phyloP scores from a whole-genome alignment of 2,113 vertebrate species.

The Halichoerus grypus region DNA sequence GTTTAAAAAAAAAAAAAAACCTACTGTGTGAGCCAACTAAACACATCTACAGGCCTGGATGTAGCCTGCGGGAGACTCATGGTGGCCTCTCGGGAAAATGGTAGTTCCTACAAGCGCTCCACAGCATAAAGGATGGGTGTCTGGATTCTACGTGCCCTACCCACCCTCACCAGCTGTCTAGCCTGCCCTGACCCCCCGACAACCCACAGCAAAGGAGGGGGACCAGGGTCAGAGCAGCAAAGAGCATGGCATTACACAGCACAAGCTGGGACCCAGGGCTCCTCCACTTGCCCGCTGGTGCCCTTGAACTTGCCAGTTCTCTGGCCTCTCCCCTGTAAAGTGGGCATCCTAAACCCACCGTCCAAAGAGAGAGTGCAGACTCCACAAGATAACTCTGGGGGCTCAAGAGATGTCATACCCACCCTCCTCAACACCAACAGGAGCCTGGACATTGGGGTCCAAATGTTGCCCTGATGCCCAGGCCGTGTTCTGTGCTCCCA shows the following conservation, averaged over 20 bases:
- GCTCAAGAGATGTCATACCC: neutral
- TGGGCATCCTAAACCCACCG: neutral
- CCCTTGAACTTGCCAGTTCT: neutral
- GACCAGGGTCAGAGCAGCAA: neutral
- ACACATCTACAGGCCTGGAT: neutral
- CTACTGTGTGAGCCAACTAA: neutral
- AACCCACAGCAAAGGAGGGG: neutral
- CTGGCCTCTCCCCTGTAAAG: neutral
- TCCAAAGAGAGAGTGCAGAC: neutral
- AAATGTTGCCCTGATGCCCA: neutral
- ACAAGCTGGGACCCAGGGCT: neutral
- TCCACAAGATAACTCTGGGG: neutral
- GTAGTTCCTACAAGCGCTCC: neutral
- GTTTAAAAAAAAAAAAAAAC: neutral
- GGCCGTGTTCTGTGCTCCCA: neutral
- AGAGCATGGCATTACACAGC: neutral
- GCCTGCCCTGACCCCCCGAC: neutral
- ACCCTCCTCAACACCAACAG: neutral
- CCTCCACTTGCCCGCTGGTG: neutral
- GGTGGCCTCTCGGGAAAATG: neutral
- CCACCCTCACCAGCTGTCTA: neutral
- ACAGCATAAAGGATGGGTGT: neutral
- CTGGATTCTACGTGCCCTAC: neutral
- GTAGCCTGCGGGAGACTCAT: neutral
- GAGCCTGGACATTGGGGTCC: neutral